Conservation (phyloP, 1,140 invertebrate genomes). For the Andrena cerasifolii region DNA sequence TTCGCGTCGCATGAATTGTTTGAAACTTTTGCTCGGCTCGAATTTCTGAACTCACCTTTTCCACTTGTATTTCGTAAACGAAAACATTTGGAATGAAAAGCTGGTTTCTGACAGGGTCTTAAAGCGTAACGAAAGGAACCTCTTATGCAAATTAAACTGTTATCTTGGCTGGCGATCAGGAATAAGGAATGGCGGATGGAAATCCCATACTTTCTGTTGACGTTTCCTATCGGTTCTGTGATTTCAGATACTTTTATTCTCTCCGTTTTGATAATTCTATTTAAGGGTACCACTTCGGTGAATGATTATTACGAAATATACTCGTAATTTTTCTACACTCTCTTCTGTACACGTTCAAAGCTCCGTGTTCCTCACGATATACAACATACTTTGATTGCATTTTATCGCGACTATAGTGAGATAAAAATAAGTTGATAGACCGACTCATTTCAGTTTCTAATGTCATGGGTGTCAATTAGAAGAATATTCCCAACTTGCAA, state of each 20-base stretch:
- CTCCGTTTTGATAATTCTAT: neutral
- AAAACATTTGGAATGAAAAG: neutral
- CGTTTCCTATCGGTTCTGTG: neutral
- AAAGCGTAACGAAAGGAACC: neutral
- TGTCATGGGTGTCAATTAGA: too few species aligned
- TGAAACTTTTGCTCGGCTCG: neutral
- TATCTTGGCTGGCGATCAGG: neutral
- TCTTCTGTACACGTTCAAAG: neutral
- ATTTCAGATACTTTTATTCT: neutral
- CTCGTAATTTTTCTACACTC: neutral
- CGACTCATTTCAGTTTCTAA: too few species aligned
- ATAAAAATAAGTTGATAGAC: neutral
- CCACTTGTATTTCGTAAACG: too few species aligned
- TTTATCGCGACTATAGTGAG: neutral
- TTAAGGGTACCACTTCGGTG: neutral
- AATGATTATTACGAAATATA: too few species aligned
- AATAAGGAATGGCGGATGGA: neutral
- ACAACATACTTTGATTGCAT: neutral
- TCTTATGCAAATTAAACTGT: slow-evolving; percentile 1
- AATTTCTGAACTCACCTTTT: neutral
- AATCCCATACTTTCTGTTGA: neutral
- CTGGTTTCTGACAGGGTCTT: neutral
- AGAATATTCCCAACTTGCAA: too few species aligned
- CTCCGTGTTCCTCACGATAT: neutral
- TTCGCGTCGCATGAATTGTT: neutral